These are phyloP conservation scores for Tachysurus fulvidraco DNA, from an alignment of 2,113 vertebrate genomes.

Conservation along the genomic window DNA sequence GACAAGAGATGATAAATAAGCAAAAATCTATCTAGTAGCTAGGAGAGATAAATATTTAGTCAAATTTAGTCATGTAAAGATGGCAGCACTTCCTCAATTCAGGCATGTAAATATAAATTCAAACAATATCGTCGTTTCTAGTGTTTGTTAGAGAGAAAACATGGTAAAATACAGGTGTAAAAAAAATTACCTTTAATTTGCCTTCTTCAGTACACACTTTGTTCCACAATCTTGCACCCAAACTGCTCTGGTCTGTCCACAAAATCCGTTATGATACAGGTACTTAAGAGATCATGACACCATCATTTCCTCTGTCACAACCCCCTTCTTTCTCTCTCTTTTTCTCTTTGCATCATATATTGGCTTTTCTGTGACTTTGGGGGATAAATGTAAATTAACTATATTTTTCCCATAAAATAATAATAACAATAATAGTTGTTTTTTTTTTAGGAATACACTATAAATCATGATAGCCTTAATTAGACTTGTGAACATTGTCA, in stretches of 20 bases:
- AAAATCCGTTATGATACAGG: slow-evolving; percentile 61
- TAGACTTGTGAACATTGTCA: too few species aligned
- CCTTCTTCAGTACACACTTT: background rate
- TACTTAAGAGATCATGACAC: slow-evolving; percentile 59
- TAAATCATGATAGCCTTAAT: too few species aligned
- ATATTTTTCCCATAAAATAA: background rate
- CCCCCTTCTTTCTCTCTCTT: slow-evolving; percentile 16
- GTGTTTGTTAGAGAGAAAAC: background rate
- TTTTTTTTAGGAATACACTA: background rate
- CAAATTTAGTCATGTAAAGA: background rate
- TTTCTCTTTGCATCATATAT: slow-evolving; percentile 43
- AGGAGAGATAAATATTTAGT: background rate
- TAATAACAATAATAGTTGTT: too few species aligned
- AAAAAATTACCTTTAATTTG: slow-evolving; percentile 27
- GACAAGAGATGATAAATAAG: background rate
- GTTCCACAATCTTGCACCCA: slow-evolving; percentile 33
- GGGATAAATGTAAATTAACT: background rate
- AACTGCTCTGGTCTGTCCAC: slow-evolving; percentile 44
- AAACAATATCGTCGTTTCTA: background rate
- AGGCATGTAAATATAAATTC: background rate
- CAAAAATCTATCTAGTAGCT: background rate
- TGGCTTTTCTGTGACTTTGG: slow-evolving; percentile 9
- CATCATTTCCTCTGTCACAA: slow-evolving; percentile 65
- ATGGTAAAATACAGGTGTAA: background rate
- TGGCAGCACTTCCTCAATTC: background rate